Conservation (phyloP, 1,140 invertebrate species). For the Brachionus plicatilis region DNA sequence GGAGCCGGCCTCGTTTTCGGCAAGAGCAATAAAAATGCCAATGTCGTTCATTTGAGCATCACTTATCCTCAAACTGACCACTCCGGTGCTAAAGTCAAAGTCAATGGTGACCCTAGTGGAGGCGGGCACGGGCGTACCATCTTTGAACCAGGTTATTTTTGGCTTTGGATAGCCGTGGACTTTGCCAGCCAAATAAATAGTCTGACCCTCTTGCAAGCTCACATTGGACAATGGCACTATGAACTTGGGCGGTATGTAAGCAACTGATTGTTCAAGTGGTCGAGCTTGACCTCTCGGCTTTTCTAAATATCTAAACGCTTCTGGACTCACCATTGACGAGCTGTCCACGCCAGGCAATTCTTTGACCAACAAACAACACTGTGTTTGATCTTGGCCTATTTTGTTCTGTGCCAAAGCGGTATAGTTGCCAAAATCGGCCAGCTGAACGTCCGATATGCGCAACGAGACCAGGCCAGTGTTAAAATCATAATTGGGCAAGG, state of each 20-base stretch:
- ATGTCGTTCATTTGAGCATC: slow-evolving; percentile 82
- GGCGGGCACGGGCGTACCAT: slow-evolving; percentile 60
- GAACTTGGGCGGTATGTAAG: slow-evolving; percentile 66
- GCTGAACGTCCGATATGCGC: neutral
- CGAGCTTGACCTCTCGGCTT: neutral
- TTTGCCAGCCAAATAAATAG: slow-evolving; percentile 84
- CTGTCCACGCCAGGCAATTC: neutral
- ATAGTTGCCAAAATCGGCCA: slow-evolving; percentile 34
- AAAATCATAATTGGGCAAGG: slow-evolving; percentile 14
- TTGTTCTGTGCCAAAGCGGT: slow-evolving; percentile 14
- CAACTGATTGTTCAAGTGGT: neutral
- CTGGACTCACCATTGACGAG: slow-evolving; percentile 24
- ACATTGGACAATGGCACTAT: slow-evolving; percentile 82
- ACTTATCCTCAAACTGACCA: slow-evolving; percentile 68
- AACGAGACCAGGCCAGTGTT: neutral
- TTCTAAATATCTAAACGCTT: slow-evolving; percentile 29
- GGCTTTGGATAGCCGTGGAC: slow-evolving; percentile 88
- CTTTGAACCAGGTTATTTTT: slow-evolving; percentile 90
- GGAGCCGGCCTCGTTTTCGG: slow-evolving; percentile 51
- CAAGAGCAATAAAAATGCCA: slow-evolving; percentile 60
- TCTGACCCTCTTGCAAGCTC: slow-evolving; percentile 82
- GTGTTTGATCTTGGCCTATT: slow-evolving; percentile 4
- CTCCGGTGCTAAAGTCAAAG: slow-evolving; percentile 84
- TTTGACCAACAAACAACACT: neutral
- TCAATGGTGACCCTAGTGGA: slow-evolving; percentile 56